phyloP scores from a whole-genome alignment of 2,797 vertebrate genomes.

The Danionella dracula region DNA sequence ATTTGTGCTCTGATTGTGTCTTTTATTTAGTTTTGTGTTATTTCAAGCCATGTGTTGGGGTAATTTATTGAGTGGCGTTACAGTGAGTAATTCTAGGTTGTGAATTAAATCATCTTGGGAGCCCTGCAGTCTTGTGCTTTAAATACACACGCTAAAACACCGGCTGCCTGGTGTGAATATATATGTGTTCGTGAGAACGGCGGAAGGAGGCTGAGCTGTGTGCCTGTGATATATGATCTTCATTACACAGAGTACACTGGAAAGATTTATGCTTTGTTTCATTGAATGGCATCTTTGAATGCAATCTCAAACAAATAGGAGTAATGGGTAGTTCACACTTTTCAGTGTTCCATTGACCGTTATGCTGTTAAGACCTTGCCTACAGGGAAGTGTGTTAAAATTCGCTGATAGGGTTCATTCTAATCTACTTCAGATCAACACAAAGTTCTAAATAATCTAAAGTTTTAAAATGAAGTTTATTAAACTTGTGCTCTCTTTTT shows the following conservation, averaged over 20 bases:
- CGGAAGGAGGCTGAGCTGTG: not conserved
- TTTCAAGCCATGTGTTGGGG: not conserved
- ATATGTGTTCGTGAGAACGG: not conserved
- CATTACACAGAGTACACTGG: constrained; percentile 5
- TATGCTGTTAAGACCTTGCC: too few species aligned
- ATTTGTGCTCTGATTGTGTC: constrained; percentile 11
- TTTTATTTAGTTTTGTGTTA: not conserved
- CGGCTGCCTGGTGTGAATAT: not conserved
- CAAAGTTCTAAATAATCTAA: too few species aligned
- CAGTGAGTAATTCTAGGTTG: not conserved
- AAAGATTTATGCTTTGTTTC: constrained; percentile 13
- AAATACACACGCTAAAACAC: not conserved
- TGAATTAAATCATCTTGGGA: not conserved
- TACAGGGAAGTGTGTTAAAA: too few species aligned
- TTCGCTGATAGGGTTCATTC: too few species aligned
- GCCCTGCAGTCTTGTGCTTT: not conserved
- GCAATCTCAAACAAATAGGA: not conserved
- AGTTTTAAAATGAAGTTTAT: too few species aligned
- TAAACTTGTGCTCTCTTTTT: too few species aligned
- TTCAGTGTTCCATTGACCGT: too few species aligned
- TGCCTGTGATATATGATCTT: constrained; percentile 12
- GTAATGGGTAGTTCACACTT: too few species aligned
- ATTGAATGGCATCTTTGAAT: not conserved
- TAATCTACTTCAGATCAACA: too few species aligned
- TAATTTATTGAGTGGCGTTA: not conserved